Evolutionary conservation across 2,797 vertebrate species (phyloP).

Genomic region (Serranus cabrilla): DNA sequence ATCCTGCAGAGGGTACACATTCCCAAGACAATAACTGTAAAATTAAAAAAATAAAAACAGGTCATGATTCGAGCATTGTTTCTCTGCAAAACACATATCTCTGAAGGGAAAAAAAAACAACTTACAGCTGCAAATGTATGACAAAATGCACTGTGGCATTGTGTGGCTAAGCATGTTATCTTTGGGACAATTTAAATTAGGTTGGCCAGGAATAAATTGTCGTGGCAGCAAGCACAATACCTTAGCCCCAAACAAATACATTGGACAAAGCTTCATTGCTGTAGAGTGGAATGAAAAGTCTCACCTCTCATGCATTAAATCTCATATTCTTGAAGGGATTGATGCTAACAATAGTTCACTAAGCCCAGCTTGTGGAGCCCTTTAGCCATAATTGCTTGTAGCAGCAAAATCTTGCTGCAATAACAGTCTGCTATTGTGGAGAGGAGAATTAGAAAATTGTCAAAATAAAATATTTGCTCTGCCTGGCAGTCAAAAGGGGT

Average conservation of each 20-base stretch:
- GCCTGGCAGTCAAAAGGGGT: slow-evolving; percentile 58
- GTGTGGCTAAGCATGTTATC: slow-evolving; percentile 63
- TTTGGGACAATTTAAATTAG: slow-evolving; percentile 70
- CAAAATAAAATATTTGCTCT: slow-evolving; percentile 70
- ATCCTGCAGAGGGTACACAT: slow-evolving; percentile 9
- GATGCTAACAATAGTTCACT: slow-evolving; percentile 80
- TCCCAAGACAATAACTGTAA: too few species aligned
- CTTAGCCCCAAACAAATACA: slow-evolving; percentile 69
- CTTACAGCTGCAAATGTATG: slow-evolving; percentile 39
- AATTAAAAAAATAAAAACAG: too few species aligned
- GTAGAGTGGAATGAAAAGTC: slow-evolving; percentile 73
- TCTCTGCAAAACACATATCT: slow-evolving; percentile 43
- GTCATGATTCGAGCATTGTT: slow-evolving; percentile 40
- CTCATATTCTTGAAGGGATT: slow-evolving; percentile 77
- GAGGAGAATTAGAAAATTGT: slow-evolving; percentile 73
- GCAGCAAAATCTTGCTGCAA: slow-evolving; percentile 71
- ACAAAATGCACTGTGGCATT: slow-evolving; percentile 48
- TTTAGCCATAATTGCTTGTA: slow-evolving; percentile 80
- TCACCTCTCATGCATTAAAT: slow-evolving; percentile 79
- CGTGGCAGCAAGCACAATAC: slow-evolving; percentile 67
- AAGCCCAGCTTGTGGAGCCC: slow-evolving; percentile 67
- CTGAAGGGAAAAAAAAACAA: background rate
- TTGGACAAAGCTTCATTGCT: slow-evolving; percentile 65
- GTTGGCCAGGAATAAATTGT: slow-evolving; percentile 68
- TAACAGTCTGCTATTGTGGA: slow-evolving; percentile 75